Conservation (phyloP, 2,113 vertebrate species). For the Tragulus kanchil region DNA sequence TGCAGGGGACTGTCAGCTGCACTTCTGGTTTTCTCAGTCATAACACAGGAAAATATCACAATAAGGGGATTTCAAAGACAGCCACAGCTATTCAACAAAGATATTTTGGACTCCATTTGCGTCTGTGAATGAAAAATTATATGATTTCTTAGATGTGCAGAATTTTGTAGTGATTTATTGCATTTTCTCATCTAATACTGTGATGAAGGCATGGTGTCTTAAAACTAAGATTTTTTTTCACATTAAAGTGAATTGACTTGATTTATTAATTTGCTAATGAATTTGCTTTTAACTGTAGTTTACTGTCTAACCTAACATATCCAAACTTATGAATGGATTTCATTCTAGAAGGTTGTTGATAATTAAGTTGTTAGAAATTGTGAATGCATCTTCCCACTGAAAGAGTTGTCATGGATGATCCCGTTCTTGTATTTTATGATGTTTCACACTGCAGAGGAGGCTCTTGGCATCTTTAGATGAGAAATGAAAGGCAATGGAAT, state of each 20-base stretch:
- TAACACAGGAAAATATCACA: neutral
- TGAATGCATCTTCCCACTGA: slow-evolving; percentile 12
- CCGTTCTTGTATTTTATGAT: slow-evolving; percentile 52
- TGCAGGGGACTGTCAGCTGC: neutral
- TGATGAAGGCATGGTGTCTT: neutral
- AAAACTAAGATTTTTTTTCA: neutral
- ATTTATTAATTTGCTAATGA: slow-evolving; percentile 24
- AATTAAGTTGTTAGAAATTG: slow-evolving; percentile 33
- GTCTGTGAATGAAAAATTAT: slow-evolving; percentile 43
- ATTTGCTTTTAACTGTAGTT: slow-evolving; percentile 32
- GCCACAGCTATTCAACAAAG: neutral
- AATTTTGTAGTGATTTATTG: slow-evolving; percentile 3
- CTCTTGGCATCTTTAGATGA: slow-evolving; percentile 61
- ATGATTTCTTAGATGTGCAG: neutral
- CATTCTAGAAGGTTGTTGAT: neutral
- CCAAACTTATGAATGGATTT: neutral
- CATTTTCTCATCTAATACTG: neutral
- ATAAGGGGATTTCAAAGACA: slow-evolving; percentile 28
- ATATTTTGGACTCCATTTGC: slow-evolving; percentile 24
- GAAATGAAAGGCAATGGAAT: neutral
- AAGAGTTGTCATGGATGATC: slow-evolving; percentile 15
- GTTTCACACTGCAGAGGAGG: slow-evolving; percentile 17
- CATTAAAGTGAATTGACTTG: slow-evolving; percentile 55
- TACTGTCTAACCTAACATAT: neutral
- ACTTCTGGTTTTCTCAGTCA: neutral